These are phyloP conservation scores for Neoarius graeffei DNA, from an alignment of 2,113 vertebrate genomes.

Conservation along the genomic window DNA sequence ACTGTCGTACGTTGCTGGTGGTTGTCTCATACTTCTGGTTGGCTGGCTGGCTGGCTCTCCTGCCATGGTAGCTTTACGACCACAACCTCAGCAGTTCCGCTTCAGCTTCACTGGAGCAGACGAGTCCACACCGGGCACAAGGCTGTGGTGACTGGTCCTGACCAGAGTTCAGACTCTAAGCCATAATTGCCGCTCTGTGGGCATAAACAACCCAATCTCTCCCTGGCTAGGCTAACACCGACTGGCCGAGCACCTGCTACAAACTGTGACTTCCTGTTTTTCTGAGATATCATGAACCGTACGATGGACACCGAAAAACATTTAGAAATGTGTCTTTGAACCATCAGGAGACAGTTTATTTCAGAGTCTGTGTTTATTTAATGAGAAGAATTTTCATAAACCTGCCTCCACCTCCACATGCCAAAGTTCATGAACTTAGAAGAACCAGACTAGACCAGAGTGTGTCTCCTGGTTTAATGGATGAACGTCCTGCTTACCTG, in stretches of 20 bases:
- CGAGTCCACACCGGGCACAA: constrained; percentile 56
- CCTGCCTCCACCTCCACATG: not conserved
- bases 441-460: not conserved
- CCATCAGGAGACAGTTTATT: constrained; percentile 7
- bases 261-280: constrained; percentile 51
- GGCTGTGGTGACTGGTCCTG: constrained; percentile 66
- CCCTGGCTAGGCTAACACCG: constrained; percentile 61
- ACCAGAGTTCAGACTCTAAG: constrained; percentile 65
- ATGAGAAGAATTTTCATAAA: constrained; percentile 31
- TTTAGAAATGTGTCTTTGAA: constrained; percentile 35
- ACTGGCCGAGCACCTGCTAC: constrained; percentile 45
- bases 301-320: constrained; percentile 33
- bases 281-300: constrained; percentile 45
- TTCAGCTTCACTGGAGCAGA: constrained; percentile 47
- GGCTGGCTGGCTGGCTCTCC: constrained; percentile 64
- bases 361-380: constrained; percentile 30
- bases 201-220: constrained; percentile 76
- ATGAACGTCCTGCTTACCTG: constrained; percentile 72
- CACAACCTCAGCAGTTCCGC: constrained; percentile 64
- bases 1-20: constrained; percentile 50
- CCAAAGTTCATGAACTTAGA: constrained; percentile 9
- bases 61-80: constrained; percentile 64
- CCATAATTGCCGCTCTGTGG: constrained; percentile 71
- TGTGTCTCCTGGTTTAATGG: not conserved
- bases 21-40: constrained; percentile 66